phyloP scores from a whole-genome alignment of 2,888 invertebrate species.

The Caenorhabditis parvicauda region DNA sequence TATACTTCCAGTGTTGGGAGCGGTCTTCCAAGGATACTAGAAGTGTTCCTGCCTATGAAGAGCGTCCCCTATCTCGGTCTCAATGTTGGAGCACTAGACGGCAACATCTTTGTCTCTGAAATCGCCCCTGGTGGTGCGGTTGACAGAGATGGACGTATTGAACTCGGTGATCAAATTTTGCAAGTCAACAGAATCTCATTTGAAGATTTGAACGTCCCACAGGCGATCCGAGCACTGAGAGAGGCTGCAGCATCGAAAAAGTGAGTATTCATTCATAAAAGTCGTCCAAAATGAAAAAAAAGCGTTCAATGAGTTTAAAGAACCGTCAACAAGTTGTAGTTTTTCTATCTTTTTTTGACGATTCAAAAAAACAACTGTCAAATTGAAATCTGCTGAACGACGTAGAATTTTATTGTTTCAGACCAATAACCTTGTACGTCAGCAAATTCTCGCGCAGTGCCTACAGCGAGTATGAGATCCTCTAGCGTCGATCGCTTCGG shows the following conservation, averaged over 20 bases:
- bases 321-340: background rate
- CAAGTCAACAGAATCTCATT: slow-evolving; percentile 55
- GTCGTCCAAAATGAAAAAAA: background rate
- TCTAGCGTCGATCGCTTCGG: slow-evolving; percentile 46
- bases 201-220: slow-evolving; percentile 47
- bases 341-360: background rate
- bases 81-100: slow-evolving; percentile 48
- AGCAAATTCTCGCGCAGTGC: slow-evolving; percentile 34
- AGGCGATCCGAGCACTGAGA: slow-evolving; percentile 43
- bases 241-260: slow-evolving; percentile 37
- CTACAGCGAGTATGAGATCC: slow-evolving; percentile 45
- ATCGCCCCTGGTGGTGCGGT: slow-evolving; percentile 48
- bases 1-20: slow-evolving; percentile 18
- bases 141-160: slow-evolving; percentile 43
- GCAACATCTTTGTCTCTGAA: slow-evolving; percentile 50
- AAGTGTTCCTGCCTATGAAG: slow-evolving; percentile 47
- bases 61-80: slow-evolving; percentile 47
- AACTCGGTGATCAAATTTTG: slow-evolving; percentile 57
- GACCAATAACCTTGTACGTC: slow-evolving; percentile 49
- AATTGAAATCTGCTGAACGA: background rate
- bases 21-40: slow-evolving; percentile 51
- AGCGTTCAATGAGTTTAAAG: background rate
- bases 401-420: slow-evolving; percentile 17
- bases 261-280: slow-evolving; percentile 5
- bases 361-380: background rate